A percentile compares a stretch with the other conserved stretches of the same genome.
Conservation (phyloP, 1,140 invertebrate genomes). For the Harlomillsia oculata region DNA sequence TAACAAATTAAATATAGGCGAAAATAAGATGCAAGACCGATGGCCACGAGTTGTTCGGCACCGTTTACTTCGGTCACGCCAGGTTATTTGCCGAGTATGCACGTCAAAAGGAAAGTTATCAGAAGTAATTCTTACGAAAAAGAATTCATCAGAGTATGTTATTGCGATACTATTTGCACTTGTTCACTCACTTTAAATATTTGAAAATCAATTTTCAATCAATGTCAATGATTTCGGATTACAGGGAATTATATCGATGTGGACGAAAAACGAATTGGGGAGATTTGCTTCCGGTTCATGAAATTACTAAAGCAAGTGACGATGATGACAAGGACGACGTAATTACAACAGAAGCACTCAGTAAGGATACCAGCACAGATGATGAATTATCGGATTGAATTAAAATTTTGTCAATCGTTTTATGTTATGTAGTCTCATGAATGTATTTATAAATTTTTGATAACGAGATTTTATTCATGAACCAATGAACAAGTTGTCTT, state of each 20-base stretch:
- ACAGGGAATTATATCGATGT: slow-evolving; percentile 55
- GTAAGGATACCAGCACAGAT: too few relatives aligned
- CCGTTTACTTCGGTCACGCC: slow-evolving; percentile 53
- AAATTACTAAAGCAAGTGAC: not conserved
- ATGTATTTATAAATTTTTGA: too few relatives aligned
- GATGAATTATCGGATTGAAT: too few relatives aligned
- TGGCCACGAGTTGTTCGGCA: slow-evolving; percentile 71
- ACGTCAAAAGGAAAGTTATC: slow-evolving; percentile 60
- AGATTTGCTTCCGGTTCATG: slow-evolving; percentile 50
- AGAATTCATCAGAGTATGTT: slow-evolving; percentile 61
- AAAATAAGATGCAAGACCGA: slow-evolving; percentile 31
- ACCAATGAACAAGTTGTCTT: too few relatives aligned
- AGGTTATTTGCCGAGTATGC: slow-evolving; percentile 68
- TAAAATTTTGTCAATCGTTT: too few relatives aligned
- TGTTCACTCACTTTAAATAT: not conserved
- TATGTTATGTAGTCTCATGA: too few relatives aligned
- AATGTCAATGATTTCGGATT: slow-evolving; percentile 30
- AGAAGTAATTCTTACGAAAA: slow-evolving; percentile 63
- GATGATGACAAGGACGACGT: not conserved
- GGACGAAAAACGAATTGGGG: slow-evolving; percentile 61
- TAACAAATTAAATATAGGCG: not conserved
- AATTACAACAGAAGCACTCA: not conserved
- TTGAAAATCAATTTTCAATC: slow-evolving; percentile 3
- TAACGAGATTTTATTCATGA: too few relatives aligned
- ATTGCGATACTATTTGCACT: too few relatives aligned